Percentiles rank a stretch among this genome's conserved stretches.
These are phyloP conservation scores for Scaeva pyrastri DNA, from an alignment of 2,888 invertebrate genomes.

Conservation along the genomic window DNA sequence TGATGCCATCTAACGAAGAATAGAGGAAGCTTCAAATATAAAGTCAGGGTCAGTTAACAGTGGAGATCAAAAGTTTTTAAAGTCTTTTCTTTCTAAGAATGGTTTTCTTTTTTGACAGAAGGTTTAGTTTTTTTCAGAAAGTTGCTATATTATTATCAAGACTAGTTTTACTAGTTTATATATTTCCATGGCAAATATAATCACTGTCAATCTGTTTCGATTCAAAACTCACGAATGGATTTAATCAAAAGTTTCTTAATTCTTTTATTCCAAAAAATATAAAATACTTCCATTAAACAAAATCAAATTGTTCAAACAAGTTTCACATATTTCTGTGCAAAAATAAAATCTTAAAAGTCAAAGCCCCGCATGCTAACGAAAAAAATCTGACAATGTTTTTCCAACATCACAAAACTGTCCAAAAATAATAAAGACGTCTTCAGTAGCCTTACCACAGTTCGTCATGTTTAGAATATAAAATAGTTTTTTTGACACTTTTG, in stretches of 20 bases:
- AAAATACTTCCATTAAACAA: too few species aligned
- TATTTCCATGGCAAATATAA: too few species aligned
- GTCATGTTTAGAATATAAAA: constrained; percentile 56
- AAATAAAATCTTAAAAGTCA: not conserved
- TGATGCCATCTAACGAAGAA: constrained; percentile 63
- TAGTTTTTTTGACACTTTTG: constrained; percentile 46
- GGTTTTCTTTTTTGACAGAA: too few species aligned
- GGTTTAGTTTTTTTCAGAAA: too few species aligned
- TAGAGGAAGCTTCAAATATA: constrained; percentile 37
- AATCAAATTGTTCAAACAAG: too few species aligned
- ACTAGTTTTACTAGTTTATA: too few species aligned
- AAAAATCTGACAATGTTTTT: constrained; percentile 54
- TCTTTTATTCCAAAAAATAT: too few species aligned
- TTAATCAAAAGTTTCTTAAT: too few species aligned
- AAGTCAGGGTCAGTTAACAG: constrained; percentile 16
- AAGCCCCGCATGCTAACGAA: not conserved
- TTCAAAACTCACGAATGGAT: too few species aligned
- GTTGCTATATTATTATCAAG: too few species aligned
- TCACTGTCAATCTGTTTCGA: too few species aligned
- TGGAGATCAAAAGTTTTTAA: constrained; percentile 11
- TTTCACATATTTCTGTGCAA: not conserved
- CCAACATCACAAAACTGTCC: constrained; percentile 69
- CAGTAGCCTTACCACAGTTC: not conserved
- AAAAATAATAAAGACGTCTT: constrained; percentile 75
- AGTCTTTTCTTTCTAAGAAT: too few species aligned